Base-by-base conservation (phyloP, 2,797 vertebrate species). In the Anomalospiza imberbis region DNA sequence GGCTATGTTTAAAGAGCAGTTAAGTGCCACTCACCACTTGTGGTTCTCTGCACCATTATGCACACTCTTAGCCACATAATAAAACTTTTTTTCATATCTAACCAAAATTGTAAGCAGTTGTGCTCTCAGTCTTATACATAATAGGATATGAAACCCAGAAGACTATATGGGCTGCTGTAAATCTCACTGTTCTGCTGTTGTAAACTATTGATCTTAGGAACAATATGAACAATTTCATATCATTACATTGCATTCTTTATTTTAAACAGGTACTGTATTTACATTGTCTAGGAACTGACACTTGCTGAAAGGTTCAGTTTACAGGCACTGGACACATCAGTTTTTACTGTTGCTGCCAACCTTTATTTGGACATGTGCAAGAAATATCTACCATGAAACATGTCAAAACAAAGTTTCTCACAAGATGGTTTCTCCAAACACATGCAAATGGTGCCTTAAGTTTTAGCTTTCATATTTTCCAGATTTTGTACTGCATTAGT, bases 271-370 rank as follows among this genome's bases (percentile, higher is more conserved):
- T 12, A n/a, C 31, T 90, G 13, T 62, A 60, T 93, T 93, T 95
- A 86, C 20, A 29, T 57, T 89, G 21, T n/a, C 55, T 74, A 70
- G 58, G 84, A 94, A 5, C 57, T 36, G 57, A 17, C 34, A 51
- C 6, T 22, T 83, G 44, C 87, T 88, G 70, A 83, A 95, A 94
- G 29, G 17, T 88, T 66, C n/a, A 50, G n/a, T 96, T 94, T 91
- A 79, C 44, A 65, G 74, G 44, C 36, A 72, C 7, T 38, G 17
- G 51, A 91, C 24, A 51, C 12, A 67, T 13, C 25, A 47, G 50
- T 45, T 65, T 96, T 92, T 55, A 75, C 32, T 80, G 40, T 44
- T 44, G 7, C 14, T 94, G 34, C 47, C 81, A 89, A 17, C 32
- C 4, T 87, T 79, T 80, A 25, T 78, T 63, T 92, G 44, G 53